Conservation (phyloP, 2,888 invertebrate genomes). For the Griposia aprilina region DNA sequence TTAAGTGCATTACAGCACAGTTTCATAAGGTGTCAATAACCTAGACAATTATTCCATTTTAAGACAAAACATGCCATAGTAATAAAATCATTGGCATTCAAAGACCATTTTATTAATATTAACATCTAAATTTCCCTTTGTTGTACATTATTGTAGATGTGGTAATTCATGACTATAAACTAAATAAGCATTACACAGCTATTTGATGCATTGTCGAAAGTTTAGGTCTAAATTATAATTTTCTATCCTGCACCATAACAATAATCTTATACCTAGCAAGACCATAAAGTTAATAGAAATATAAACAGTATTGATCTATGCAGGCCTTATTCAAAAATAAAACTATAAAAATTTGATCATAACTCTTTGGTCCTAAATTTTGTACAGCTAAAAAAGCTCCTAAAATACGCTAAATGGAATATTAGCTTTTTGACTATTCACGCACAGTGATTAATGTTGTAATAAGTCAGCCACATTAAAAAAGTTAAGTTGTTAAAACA, state of each 20-base stretch:
- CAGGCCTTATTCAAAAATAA: constrained; percentile 10
- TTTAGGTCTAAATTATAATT: background rate
- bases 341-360: constrained; percentile 45
- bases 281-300: constrained; percentile 27
- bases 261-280: constrained; percentile 22
- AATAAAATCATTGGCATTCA: background rate
- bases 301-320: constrained; percentile 3
- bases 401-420: constrained; percentile 28
- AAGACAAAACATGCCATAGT: background rate
- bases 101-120: background rate
- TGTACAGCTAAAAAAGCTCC: constrained; percentile 14
- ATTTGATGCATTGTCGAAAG: constrained; percentile 13
- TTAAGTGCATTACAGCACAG: background rate
- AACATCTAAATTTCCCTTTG: constrained; percentile 36
- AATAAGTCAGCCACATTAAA: constrained; percentile 31
- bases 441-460: constrained; percentile 19
- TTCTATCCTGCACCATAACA: constrained; percentile 1
- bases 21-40: background rate
- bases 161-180: constrained; percentile 1
- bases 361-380: constrained; percentile 46
- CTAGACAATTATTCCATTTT: background rate
- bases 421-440: constrained; percentile 28
- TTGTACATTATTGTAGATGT: constrained; percentile 19
- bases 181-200: constrained; percentile 17
- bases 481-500: background rate